Conservation (phyloP, 2,113 vertebrate species). For the Craseonycteris thonglongyai region DNA sequence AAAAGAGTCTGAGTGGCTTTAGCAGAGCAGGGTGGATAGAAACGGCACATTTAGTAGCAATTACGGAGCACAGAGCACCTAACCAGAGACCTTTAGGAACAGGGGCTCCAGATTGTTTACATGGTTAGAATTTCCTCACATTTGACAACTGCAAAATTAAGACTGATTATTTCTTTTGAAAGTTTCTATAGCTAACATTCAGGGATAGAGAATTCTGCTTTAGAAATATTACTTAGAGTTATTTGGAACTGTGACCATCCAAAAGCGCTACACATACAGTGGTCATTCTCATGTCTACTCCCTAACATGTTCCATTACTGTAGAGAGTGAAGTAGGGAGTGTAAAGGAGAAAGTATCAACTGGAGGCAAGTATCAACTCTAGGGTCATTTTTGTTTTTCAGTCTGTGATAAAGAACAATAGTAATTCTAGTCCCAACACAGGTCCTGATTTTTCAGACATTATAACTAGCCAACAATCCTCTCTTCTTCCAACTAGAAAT, state of each 20-base stretch:
- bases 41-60: too few relatives aligned
- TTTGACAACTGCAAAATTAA: neutral
- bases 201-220: neutral
- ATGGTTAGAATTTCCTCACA: neutral
- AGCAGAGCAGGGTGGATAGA: neutral
- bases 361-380: neutral
- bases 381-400: neutral
- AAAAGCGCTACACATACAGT: neutral
- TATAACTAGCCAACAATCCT: neutral
- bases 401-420: neutral
- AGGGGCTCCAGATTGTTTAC: neutral
- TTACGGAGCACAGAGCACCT: neutral
- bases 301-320: neutral
- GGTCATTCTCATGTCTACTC: too few relatives aligned
- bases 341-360: neutral
- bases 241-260: neutral
- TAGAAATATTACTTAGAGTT: neutral
- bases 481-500: neutral
- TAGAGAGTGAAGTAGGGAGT: fast-evolving
- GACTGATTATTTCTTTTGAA: neutral
- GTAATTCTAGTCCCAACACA: neutral
- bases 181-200: neutral
- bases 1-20: neutral
- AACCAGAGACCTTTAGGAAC: too few relatives aligned
- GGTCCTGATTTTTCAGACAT: neutral